Evolutionary conservation across 2,797 vertebrate species (phyloP).

Genomic region (Falco biarmicus): DNA sequence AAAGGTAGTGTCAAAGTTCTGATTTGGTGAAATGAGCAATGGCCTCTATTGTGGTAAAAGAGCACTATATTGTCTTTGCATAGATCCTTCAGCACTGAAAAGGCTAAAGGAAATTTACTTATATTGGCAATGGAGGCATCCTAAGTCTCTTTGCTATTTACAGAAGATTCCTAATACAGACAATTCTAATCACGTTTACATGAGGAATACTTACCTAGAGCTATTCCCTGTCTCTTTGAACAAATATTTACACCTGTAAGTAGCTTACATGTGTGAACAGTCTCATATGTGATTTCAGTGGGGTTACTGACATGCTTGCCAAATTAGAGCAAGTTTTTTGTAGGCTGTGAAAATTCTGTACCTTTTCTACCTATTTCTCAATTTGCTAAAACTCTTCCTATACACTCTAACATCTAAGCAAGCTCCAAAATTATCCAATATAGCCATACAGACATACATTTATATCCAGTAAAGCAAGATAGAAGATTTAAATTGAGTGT

Average conservation of each 20-base stretch:
- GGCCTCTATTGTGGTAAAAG: background rate
- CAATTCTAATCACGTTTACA: conserved; percentile 20
- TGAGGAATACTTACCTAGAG: conserved; percentile 15
- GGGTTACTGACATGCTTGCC: background rate
- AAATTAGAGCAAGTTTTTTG: background rate
- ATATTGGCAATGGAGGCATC: background rate
- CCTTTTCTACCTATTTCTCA: background rate
- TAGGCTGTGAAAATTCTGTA: background rate
- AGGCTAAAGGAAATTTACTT: background rate
- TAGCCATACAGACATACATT: background rate
- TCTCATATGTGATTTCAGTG: background rate
- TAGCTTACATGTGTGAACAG: background rate
- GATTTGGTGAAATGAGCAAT: background rate
- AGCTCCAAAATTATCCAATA: background rate
- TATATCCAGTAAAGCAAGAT: background rate
- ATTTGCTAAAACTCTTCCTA: background rate
- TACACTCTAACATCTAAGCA: background rate
- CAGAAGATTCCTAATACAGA: background rate
- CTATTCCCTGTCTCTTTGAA: background rate
- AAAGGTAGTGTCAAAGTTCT: background rate
- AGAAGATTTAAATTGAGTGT: background rate
- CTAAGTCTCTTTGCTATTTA: conserved; percentile 41
- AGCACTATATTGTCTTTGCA: background rate
- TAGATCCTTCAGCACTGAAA: background rate
- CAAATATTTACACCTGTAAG: conserved; percentile 29